These are phyloP conservation scores for Oncorhynchus clarkii DNA, from an alignment of 2,113 vertebrate genomes.

Conservation along the genomic window DNA sequence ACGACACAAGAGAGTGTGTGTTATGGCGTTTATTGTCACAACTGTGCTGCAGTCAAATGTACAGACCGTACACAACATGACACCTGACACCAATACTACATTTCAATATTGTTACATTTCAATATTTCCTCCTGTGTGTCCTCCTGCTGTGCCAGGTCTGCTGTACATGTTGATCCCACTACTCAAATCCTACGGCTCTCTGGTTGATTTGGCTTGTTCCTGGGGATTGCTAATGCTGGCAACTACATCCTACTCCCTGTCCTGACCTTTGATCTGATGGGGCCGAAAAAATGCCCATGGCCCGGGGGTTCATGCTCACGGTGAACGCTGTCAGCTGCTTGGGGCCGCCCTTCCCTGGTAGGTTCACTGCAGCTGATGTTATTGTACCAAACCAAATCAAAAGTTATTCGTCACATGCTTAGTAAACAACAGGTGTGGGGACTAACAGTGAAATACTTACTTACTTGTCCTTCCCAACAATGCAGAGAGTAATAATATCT, in stretches of 20 bases:
- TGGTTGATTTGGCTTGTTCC: conserved; percentile 15
- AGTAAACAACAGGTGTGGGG: too few species aligned
- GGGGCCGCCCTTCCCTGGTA: conserved; percentile 48
- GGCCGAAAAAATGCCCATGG: conserved; percentile 44
- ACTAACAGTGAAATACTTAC: too few species aligned
- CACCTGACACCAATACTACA: too few species aligned
- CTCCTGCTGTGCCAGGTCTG: conserved; percentile 4
- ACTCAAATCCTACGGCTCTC: conserved; percentile 4
- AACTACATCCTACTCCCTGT: conserved; percentile 28
- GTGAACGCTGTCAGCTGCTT: conserved; percentile 49
- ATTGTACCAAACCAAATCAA: background rate
- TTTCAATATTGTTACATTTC: too few species aligned
- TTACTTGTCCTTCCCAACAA: too few species aligned
- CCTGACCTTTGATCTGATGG: conserved; percentile 39
- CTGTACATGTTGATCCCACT: conserved; percentile 21
- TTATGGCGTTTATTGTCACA: too few species aligned
- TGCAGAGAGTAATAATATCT: too few species aligned
- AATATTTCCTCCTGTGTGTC: background rate
- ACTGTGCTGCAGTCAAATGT: too few species aligned
- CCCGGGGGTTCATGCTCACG: conserved; percentile 48
- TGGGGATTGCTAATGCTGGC: conserved; percentile 1
- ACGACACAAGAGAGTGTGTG: too few species aligned
- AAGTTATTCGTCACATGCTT: too few species aligned
- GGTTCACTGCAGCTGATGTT: background rate
- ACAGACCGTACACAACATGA: too few species aligned